A percentile compares a stretch with the other conserved stretches of the same genome.
phyloP scores from a whole-genome alignment of 2,888 invertebrate species.

The Caenorhabditis auriculariae region DNA sequence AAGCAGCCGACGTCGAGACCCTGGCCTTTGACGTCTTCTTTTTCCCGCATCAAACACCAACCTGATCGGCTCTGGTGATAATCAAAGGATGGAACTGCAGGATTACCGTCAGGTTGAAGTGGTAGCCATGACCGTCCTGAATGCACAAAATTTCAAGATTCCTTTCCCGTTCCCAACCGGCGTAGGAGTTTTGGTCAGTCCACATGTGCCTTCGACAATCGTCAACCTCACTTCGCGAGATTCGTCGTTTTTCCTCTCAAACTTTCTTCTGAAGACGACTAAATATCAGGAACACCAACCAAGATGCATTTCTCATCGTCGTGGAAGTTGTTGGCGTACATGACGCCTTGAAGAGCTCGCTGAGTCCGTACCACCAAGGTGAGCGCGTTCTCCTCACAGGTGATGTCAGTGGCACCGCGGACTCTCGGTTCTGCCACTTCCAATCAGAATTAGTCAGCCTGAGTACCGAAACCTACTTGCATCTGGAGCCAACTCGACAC shows the following conservation, averaged over 20 bases:
- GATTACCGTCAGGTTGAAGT: conserved; percentile 56
- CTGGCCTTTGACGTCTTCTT: conserved; percentile 10
- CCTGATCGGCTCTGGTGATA: conserved; percentile 55
- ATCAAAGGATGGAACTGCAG: conserved; percentile 62
- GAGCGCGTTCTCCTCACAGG: conserved; percentile 53
- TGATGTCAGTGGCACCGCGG: conserved; percentile 57
- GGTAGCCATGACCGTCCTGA: conserved; percentile 51
- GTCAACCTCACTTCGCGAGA: conserved; percentile 52
- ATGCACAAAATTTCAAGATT: conserved; percentile 1
- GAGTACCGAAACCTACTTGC: conserved; percentile 30
- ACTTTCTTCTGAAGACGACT: not conserved
- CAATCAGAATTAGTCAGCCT: not conserved
- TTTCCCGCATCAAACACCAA: too few relatives aligned
- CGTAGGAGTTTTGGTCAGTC: conserved; percentile 44
- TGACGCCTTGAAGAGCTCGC: conserved; percentile 53
- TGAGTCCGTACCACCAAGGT: conserved; percentile 57
- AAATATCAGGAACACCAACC: too few relatives aligned
- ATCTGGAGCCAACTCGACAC: conserved; percentile 49
- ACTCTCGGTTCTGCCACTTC: conserved; percentile 50
- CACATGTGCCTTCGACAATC: conserved; percentile 51
- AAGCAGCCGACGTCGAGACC: conserved; percentile 55
- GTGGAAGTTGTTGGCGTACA: conserved; percentile 57
- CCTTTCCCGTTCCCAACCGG: conserved; percentile 24
- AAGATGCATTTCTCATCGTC: conserved; percentile 50
- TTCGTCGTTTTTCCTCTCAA: conserved; percentile 36